Conservation (phyloP, 2,888 invertebrate species). For the Oligia fasciuncula region DNA sequence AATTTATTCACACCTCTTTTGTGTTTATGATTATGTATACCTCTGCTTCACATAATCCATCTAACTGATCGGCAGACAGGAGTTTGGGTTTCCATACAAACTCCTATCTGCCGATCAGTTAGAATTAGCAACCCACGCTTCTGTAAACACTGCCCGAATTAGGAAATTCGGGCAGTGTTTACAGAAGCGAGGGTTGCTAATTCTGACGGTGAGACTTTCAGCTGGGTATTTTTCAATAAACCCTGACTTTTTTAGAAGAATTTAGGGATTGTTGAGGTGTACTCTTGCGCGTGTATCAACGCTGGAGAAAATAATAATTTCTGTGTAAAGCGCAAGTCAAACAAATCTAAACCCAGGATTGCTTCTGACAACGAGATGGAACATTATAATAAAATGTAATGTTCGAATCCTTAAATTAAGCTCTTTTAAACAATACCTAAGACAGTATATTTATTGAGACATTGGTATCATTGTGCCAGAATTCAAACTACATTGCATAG, state of each 20-base stretch:
- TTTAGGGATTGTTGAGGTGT: neutral
- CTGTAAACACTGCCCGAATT: too few species aligned
- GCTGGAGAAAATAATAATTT: neutral
- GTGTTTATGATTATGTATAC: conserved; percentile 30
- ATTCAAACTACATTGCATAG: neutral
- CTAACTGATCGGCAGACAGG: conserved; percentile 6
- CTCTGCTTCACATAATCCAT: conserved; percentile 20
- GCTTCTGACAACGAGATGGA: neutral
- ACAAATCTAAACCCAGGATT: neutral
- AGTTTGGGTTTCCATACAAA: neutral
- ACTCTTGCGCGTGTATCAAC: too few species aligned
- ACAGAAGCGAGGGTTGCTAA: neutral
- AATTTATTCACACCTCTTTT: conserved; percentile 10
- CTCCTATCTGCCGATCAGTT: too few species aligned
- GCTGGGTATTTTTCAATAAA: neutral
- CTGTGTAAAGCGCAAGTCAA: neutral
- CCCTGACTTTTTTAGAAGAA: neutral
- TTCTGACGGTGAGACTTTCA: neutral
- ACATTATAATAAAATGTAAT: neutral
- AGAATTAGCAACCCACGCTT: too few species aligned
- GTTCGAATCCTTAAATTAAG: neutral
- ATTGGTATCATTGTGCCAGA: neutral
- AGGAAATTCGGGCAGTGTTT: neutral
- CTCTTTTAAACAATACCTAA: neutral
- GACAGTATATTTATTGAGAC: neutral